Conservation (phyloP, 2,113 vertebrate species). For the Pristiophorus japonicus region DNA sequence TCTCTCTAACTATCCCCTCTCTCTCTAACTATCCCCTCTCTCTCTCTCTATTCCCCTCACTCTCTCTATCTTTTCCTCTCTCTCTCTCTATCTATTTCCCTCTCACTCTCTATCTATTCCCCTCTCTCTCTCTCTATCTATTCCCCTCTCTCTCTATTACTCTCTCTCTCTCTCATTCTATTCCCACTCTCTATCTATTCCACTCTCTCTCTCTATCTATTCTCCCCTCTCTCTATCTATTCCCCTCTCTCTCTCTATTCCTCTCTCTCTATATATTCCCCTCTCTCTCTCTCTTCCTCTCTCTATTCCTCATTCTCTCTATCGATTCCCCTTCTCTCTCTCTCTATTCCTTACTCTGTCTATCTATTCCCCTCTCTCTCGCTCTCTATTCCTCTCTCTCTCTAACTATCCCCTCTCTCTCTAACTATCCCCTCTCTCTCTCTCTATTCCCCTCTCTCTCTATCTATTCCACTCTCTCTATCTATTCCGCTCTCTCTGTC, state of each 20-base stretch:
- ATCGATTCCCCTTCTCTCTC: background rate
- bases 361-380: background rate
- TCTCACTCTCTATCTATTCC: background rate
- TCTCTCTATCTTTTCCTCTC: background rate
- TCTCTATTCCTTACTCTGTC: no score
- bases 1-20: background rate
- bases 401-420: background rate
- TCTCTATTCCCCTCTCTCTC: background rate
- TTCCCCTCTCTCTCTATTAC: no score
- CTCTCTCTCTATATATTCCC: background rate
- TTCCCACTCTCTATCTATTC: background rate
- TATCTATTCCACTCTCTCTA: no score
- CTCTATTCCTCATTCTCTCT: no score
- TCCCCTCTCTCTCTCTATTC: background rate
- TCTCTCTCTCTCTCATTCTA: no score
- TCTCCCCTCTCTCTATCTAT: no score
- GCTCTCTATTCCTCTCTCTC: background rate
- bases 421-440: background rate
- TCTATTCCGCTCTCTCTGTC: no score
- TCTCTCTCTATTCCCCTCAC: background rate
- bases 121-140: background rate
- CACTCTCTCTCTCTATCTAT: background rate
- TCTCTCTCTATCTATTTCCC: no score
- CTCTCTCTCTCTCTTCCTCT: no score
- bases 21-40: no score